Base-by-base conservation (phyloP, 1,140 invertebrate species). In the Tyrophagus putrescentiae region DNA sequence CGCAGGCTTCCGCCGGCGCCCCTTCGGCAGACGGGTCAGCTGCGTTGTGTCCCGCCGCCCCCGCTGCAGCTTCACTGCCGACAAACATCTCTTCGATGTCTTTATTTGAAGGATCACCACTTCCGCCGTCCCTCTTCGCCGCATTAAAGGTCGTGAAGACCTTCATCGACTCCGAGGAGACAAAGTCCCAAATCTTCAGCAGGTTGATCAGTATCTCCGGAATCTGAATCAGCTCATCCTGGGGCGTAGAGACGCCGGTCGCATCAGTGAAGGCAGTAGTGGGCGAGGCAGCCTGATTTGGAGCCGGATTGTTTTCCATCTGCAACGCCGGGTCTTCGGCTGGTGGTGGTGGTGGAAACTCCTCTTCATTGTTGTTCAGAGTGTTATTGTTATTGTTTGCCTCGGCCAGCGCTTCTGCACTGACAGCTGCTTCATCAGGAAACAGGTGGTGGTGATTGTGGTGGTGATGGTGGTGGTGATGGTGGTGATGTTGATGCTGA, bases 131-230 rank as follows among this genome's bases (percentile, higher is more conserved):
- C 3, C n/a, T n/a, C 32, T n/a, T 72, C 69, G 80, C 77, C 64
- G 79, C 79, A 11, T 78, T 65, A 63, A 29, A 68, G 63, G 27
- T 68, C 64, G 76, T 52, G 81, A 60, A 23, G 28, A 28, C 23
- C n/a, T 42, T 33, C 6, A 61, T 18, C 44, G 52, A 61, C 27
- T 27, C 54, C 3, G 61, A 57, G 13, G 60, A 61, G 1, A 61
- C 60, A 27, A 41, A 21, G 11, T 61, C 60, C 60, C 60, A 61
- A 2, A 61, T 29, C 33, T 34, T 36, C 7, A 61, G 31, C 11
- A 61, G 32, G 34, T 61, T 41, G 5, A 61, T 41, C 3, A 61
- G 27, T 18, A 44, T 61, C 58, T 61, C 60, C 5, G 60, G 60
- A 41, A 61, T 41, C n/a, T 18, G 28, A 57, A 41, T 11, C 7